Evolutionary conservation across 2,797 vertebrate species (phyloP).

Genomic region (Pangasius macronema): DNA sequence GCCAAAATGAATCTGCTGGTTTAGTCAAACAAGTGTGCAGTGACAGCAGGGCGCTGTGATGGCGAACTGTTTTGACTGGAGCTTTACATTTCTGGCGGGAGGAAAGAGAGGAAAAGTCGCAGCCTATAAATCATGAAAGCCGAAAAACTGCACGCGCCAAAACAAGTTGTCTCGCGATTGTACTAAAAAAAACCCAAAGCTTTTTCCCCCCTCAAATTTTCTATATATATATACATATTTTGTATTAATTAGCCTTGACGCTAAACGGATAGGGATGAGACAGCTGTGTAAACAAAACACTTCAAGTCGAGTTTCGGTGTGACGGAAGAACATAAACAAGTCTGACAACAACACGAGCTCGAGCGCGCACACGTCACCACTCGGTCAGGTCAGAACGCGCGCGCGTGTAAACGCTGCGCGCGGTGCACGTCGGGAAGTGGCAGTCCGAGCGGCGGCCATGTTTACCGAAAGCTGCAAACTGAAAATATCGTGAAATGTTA

Average conservation of each 20-base stretch:
- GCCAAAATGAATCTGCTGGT: no score
- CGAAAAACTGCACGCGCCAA: background rate
- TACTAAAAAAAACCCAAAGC: no score
- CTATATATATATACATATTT: background rate
- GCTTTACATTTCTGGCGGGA: slow-evolving; percentile 21
- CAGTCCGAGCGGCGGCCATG: slow-evolving; percentile 6
- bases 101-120: slow-evolving; percentile 1
- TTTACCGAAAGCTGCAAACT: background rate
- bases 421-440: background rate
- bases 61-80: background rate
- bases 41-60: slow-evolving; percentile 15
- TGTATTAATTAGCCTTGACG: background rate
- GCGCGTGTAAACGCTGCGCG: background rate
- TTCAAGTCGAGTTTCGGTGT: slow-evolving; percentile 65
- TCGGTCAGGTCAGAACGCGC: background rate
- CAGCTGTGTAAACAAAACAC: slow-evolving; percentile 67
- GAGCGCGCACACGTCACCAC: slow-evolving; percentile 13
- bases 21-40: background rate
- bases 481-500: background rate
- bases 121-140: slow-evolving; percentile 9
- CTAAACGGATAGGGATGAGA: slow-evolving; percentile 43
- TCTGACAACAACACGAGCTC: slow-evolving; percentile 24
- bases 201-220: background rate
- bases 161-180: background rate
- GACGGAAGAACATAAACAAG: slow-evolving; percentile 66